Base-by-base conservation (phyloP, 1,140 invertebrate species). In the Grapholita molesta region DNA sequence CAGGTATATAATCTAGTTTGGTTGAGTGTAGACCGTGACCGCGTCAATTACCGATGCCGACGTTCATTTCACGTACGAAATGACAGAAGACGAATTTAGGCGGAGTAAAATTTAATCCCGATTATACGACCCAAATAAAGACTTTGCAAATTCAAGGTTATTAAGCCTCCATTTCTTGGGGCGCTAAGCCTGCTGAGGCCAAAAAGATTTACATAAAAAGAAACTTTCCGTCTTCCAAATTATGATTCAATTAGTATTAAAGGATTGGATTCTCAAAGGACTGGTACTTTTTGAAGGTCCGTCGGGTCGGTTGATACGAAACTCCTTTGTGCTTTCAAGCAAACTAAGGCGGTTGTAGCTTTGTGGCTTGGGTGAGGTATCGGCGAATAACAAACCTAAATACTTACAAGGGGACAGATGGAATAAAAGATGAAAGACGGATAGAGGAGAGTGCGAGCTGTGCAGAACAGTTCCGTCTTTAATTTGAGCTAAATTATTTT, bases 191-290 rank as follows among this genome's bases (percentile, higher is more conserved):
- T 80, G 80, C 77, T 67, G 76, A 79, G 77, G 76, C 76, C 77
- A 82, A 89, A 65, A 88, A 88, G 87, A 88, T 89, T 89, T 91
- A 88, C 86, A 88, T 89, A 89, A 89, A 91, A 91, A 91, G 89
- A 89, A 91, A 91, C 82, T 89, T 87, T 85, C 77, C 82, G 81
- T 85, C 81, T 85, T 75, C 71, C 77, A 88, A 89, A 91, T 91
- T 91, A 89, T 89, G 85, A 91, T 91, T 89, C 89, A 89, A 91
- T 91, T 91, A 91, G 89, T 88, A 89, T 91, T 89, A 91, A 89
- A 86, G 87, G 86, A 89, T 91, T 89, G 87, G 82, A 76, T 71
- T 78, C 81, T 86, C 85, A 89, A 89, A 88, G 83, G 88, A 79
- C 69, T 79, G 66, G 82, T 79, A 82, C 70, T 87, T 89, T 48